Evolutionary conservation across 2,113 vertebrate genomes (phyloP), one percentile per base, ranked within the genome.

Genomic region (Baryphthengus martii): DNA sequence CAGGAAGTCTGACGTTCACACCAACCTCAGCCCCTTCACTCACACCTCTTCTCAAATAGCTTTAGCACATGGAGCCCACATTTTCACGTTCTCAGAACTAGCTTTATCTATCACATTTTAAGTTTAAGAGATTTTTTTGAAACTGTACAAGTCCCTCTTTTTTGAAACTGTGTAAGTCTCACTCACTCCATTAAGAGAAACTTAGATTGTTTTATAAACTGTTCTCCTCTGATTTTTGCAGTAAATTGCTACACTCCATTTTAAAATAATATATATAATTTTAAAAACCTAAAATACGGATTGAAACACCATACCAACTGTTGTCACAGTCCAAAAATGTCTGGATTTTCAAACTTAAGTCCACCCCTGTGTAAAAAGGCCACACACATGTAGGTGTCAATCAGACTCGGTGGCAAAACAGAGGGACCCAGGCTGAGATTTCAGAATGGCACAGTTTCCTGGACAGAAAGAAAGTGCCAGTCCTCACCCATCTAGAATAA

Each of bases 341-440:
- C 90, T 62, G 96, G 96, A 95, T 97, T 97, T 96, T 96, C 95
- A 92, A 96, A 97, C 95, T 96, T 96, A 96, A 96, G 92, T 96
- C 96, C 90, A 95, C 92, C 44, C 63, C 90, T 93, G 86, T 93
- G 85, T 92, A 86, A 93, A 95, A 94, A 85, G 95, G 95, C 93
- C 96, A 95, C 96, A 95, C 96, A 97, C 96, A 97, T 96, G 96
- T 94, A 96, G 76, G 86, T 95, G 96, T 97, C 96, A 97, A 97
- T 97, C 96, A 97, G 96, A 52, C 83, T 68, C 52, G 3, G 95
- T 92, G 90, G 90, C 96, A 96, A 92, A 90, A 85, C 88, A 87
- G 88, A 93, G 91, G 73, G 55, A 91, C 89, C 77, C 94, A 49
- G 83, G 73, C 86, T 94, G 95, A 90, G 95, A 88, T 91, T 96